These are phyloP conservation scores for Eumeta japonica DNA, from an alignment of 1,140 invertebrate species.

Conservation along the genomic window DNA sequence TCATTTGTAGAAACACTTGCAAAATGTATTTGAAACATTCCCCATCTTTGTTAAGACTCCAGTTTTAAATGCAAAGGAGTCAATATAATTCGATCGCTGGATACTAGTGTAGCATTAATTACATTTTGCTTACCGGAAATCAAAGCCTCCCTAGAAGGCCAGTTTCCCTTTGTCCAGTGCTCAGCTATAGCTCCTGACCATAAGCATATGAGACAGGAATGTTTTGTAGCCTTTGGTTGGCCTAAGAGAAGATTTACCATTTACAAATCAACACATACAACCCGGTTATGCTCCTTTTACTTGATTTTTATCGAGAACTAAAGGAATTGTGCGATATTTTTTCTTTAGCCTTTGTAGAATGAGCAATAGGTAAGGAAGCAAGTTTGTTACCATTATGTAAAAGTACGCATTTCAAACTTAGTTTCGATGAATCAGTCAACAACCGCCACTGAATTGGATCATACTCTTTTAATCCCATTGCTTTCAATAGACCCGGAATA, in stretches of 20 bases:
- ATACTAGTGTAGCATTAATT: neutral
- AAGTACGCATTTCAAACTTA: neutral
- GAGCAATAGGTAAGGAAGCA: neutral
- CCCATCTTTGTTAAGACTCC: neutral
- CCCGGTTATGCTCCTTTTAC: neutral
- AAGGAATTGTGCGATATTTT: too few relatives aligned
- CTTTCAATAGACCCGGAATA: neutral
- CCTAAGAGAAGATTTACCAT: slow-evolving; percentile 2
- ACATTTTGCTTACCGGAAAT: neutral
- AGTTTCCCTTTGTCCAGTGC: neutral
- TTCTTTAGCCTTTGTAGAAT: too few relatives aligned
- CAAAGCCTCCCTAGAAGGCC: neutral
- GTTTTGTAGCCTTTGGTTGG: neutral
- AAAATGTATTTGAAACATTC: neutral
- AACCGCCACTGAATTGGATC: neutral
- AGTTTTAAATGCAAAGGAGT: neutral
- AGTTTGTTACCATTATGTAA: slow-evolving; percentile 1
- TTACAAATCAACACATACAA: neutral
- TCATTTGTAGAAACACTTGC: neutral
- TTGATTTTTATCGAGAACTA: too few relatives aligned
- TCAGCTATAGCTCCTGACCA: neutral
- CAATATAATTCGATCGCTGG: neutral
- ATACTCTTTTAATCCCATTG: slow-evolving; percentile 1
- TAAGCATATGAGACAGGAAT: neutral
- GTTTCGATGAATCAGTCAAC: neutral